Evolutionary conservation across 2,888 invertebrate species (phyloP).

Genomic region (Melanargia galathea): DNA sequence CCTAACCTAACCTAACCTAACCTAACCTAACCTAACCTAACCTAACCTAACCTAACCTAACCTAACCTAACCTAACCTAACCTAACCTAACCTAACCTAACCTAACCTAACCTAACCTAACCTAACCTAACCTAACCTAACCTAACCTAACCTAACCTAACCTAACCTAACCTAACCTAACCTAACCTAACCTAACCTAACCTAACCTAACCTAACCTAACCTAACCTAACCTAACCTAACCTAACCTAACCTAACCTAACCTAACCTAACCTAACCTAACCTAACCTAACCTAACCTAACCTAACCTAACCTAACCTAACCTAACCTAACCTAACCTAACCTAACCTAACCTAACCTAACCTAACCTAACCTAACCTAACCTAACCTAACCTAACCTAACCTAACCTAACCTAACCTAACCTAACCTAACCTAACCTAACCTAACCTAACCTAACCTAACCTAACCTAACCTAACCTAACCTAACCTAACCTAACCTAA

Average conservation of each 20-base stretch:
- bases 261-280: conserved; percentile 43
- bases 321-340: conserved; percentile 41
- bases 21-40: conserved; percentile 43
- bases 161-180: conserved; percentile 44
- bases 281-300: conserved; percentile 43
- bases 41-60: conserved; percentile 33
- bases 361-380: conserved; percentile 42
- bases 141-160: conserved; percentile 43
- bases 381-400: conserved; percentile 42
- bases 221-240: conserved; percentile 43
- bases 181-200: conserved; percentile 42
- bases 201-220: conserved; percentile 44
- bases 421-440: conserved; percentile 40
- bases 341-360: conserved; percentile 42
- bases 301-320: conserved; percentile 41
- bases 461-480: conserved; percentile 42
- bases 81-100: conserved; percentile 41
- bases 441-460: conserved; percentile 42
- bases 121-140: conserved; percentile 44
- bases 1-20: conserved; percentile 46
- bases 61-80: conserved; percentile 35
- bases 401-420: conserved; percentile 42
- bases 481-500: conserved; percentile 41
- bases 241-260: conserved; percentile 43
- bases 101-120: conserved; percentile 45